A percentile compares a stretch with the other conserved stretches of the same genome.
Evolutionary conservation across 2,113 vertebrate species (phyloP).

Genomic region (zebrafish (Danio rerio)): DNA sequence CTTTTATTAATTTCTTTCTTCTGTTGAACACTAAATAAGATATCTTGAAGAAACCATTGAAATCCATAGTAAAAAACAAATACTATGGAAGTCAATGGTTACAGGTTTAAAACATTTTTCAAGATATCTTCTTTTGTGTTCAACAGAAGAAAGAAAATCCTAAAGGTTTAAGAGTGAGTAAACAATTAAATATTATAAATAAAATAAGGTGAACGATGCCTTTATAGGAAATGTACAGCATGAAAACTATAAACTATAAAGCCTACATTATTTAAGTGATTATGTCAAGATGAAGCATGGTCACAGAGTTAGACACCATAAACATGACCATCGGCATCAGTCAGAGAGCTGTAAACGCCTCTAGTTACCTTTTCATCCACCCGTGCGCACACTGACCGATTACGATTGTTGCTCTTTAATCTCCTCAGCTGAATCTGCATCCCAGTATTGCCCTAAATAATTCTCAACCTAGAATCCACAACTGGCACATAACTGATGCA

Average conservation of each 20-base stretch:
- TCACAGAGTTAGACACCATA: conserved; percentile 6
- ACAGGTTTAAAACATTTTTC: no score
- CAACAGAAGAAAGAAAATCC: no score
- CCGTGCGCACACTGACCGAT: conserved; percentile 1
- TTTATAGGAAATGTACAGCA: background rate
- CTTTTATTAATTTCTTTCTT: no score
- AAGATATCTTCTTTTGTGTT: no score
- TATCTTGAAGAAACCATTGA: no score
- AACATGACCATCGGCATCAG: background rate
- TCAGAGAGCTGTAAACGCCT: background rate
- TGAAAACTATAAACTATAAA: background rate
- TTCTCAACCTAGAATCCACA: conserved; percentile 29
- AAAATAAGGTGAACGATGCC: no score
- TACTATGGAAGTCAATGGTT: no score
- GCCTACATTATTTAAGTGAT: background rate
- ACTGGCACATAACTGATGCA: background rate
- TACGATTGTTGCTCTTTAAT: conserved; percentile 40
- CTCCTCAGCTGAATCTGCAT: conserved; percentile 32
- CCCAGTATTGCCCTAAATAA: conserved; percentile 40
- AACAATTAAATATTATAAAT: no score
- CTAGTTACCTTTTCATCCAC: background rate
- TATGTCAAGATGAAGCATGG: background rate
- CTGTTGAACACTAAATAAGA: no score
- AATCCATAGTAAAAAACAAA: no score
- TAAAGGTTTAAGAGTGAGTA: no score